A percentile compares a stretch with the other conserved stretches of the same genome.
Conservation (phyloP, 2,797 vertebrate genomes). For the Ctenosaura bakeri region DNA sequence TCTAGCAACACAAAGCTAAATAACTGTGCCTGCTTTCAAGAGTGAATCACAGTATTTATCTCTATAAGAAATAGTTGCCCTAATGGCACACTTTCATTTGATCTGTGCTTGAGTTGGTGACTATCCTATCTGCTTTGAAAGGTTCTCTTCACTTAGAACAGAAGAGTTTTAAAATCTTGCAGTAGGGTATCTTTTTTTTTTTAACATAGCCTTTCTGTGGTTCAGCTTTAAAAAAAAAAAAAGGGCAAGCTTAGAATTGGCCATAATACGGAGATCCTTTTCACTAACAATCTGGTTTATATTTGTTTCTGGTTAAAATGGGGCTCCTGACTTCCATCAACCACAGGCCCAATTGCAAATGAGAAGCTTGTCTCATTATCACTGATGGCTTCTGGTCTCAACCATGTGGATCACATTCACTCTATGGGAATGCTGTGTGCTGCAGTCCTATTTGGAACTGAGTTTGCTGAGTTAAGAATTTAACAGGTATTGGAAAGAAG, state of each 20-base stretch:
- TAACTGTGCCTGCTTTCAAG: background rate
- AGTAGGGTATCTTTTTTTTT: too few relatives aligned
- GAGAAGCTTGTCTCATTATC: background rate
- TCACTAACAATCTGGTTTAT: background rate
- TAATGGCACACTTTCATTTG: slow-evolving; percentile 27
- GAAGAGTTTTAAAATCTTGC: background rate
- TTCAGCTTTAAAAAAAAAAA: background rate
- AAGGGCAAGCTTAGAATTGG: background rate
- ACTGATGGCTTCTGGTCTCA: background rate
- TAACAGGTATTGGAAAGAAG: background rate
- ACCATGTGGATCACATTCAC: background rate
- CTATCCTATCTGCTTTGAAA: slow-evolving; percentile 49
- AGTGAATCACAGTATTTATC: background rate
- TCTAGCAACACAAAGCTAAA: background rate
- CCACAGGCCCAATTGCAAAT: background rate
- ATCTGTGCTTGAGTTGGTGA: slow-evolving; percentile 22
- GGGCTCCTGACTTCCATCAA: fast-evolving
- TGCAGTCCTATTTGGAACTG: background rate
- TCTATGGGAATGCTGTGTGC: background rate
- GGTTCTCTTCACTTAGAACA: slow-evolving; percentile 30
- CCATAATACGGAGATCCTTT: too few relatives aligned
- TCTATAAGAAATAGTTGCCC: slow-evolving; percentile 6
- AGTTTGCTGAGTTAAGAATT: background rate
- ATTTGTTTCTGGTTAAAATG: background rate
- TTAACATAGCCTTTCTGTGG: background rate